Conservation (phyloP, 2,797 vertebrate genomes). For the Psittacula echo region DNA sequence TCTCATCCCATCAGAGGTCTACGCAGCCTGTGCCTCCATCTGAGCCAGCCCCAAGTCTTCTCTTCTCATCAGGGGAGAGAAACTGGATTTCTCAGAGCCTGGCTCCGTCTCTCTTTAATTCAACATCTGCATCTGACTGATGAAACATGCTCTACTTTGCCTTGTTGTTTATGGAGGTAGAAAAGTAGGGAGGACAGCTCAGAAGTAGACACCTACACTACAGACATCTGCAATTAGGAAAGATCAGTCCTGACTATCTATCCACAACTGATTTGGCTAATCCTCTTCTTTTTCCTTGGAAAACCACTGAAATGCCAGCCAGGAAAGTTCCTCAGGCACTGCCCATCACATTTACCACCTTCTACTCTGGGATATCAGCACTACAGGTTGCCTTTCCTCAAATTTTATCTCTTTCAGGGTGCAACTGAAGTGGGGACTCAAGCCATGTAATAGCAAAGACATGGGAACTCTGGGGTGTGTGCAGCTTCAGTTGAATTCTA, state of each 20-base stretch:
- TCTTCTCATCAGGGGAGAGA: neutral
- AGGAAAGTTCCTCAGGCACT: neutral
- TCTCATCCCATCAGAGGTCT: neutral
- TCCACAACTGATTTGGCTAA: neutral
- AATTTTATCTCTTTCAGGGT: fast-evolving
- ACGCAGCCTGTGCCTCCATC: neutral
- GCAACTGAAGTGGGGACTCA: neutral
- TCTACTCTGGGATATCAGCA: neutral
- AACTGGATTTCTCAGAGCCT: slow-evolving; percentile 14
- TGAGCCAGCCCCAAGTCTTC: neutral
- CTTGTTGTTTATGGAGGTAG: neutral
- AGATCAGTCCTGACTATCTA: neutral
- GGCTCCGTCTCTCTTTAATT: neutral
- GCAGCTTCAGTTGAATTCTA: neutral
- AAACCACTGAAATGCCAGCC: neutral
- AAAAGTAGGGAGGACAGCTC: neutral
- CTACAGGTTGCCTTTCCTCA: neutral
- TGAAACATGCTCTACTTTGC: neutral
- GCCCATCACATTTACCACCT: neutral
- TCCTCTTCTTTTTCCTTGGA: neutral
- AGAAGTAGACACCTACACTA: neutral
- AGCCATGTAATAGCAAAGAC: neutral
- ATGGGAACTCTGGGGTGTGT: fast-evolving
- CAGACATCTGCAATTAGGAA: neutral
- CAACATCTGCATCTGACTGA: neutral